A percentile compares a stretch with the other conserved stretches of the same genome.
These are phyloP conservation scores for Catharus minimus DNA, from an alignment of 2,113 vertebrate genomes.

Conservation along the genomic window DNA sequence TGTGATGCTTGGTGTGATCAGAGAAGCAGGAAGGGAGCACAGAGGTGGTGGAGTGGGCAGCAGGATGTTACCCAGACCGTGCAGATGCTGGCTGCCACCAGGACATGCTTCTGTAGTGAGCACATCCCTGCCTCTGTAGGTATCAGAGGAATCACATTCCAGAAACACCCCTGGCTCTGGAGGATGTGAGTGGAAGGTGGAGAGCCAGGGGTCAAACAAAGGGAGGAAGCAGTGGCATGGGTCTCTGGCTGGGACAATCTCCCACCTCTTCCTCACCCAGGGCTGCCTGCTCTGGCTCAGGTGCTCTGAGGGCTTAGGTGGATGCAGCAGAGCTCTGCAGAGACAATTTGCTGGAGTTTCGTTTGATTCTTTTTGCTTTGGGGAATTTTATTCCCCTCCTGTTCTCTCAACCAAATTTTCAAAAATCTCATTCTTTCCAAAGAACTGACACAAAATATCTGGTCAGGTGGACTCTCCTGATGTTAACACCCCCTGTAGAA, in stretches of 20 bases:
- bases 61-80: not conserved
- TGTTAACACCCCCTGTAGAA: accelerated
- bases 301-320: not conserved
- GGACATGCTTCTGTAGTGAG: not conserved
- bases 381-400: not conserved
- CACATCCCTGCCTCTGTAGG: not conserved
- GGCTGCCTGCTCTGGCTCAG: not conserved
- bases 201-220: not conserved
- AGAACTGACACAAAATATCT: not conserved
- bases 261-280: not conserved
- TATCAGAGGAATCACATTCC: not conserved
- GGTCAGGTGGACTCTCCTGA: not conserved
- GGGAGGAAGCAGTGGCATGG: not conserved
- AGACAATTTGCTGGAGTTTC: not conserved
- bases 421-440: not conserved
- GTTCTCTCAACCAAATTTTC: not conserved
- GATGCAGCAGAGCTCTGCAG: not conserved
- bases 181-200: not conserved
- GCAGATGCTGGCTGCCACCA: not conserved
- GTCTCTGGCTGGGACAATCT: not conserved
- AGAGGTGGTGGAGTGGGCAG: not conserved
- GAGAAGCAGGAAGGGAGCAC: not conserved
- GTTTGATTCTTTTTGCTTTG: not conserved
- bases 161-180: not conserved
- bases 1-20: not conserved